These are phyloP conservation scores for Melanotaenia trifasciata DNA, from an alignment of 2,797 vertebrate genomes.

Conservation along the genomic window DNA sequence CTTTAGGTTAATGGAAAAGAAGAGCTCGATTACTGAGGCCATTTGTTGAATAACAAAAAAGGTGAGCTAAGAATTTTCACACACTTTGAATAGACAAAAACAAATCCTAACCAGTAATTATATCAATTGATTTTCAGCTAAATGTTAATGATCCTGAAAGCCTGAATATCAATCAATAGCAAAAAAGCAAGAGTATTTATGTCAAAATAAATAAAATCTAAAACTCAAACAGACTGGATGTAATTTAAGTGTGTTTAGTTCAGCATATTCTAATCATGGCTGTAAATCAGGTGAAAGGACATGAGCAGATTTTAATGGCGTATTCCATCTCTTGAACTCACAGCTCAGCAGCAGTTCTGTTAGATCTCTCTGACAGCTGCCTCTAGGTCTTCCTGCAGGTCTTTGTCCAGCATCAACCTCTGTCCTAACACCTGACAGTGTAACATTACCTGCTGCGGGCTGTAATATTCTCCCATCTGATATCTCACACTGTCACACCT, in stretches of 20 bases:
- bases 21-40: too few relatives aligned
- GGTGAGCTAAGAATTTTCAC: too few relatives aligned
- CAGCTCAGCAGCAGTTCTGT: constrained; percentile 12
- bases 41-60: too few relatives aligned
- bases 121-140: neutral
- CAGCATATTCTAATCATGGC: neutral
- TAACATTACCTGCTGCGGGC: constrained; percentile 17
- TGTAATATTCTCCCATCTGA: constrained; percentile 14
- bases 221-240: neutral
- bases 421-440: constrained; percentile 14
- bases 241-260: neutral
- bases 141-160: neutral
- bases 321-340: neutral
- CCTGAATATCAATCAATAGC: neutral
- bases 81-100: neutral
- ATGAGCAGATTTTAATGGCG: neutral
- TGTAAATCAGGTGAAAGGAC: neutral
- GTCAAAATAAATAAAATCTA: neutral
- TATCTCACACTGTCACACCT: constrained; percentile 4
- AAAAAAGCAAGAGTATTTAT: too few relatives aligned
- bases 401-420: constrained; percentile 9
- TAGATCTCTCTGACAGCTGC: constrained; percentile 3
- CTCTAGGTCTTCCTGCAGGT: constrained; percentile 9
- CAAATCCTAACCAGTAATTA: too few relatives aligned
- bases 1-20: too few relatives aligned